A percentile compares a stretch with the other conserved stretches of the same genome.
phyloP scores from a whole-genome alignment of 2,797 vertebrate genomes.

The Linurgus olivaceus region DNA sequence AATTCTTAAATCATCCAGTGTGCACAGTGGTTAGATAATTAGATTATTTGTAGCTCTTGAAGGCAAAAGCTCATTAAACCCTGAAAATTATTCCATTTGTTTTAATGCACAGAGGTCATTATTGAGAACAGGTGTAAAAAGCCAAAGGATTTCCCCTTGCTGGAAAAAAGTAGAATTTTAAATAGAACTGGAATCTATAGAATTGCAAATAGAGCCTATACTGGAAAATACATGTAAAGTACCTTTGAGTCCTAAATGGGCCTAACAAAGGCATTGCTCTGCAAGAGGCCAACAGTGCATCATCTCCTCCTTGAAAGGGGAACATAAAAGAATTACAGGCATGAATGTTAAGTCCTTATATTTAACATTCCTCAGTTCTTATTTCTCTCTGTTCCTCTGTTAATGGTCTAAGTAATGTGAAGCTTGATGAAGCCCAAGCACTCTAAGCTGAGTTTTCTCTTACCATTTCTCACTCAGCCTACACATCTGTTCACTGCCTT shows the following conservation, averaged over 20 bases:
- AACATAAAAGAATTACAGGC: not conserved
- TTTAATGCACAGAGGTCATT: conserved; percentile 26
- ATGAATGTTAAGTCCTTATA: not conserved
- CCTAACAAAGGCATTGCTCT: not conserved
- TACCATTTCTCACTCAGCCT: conserved; percentile 40
- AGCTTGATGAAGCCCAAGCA: conserved; percentile 5
- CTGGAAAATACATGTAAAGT: not conserved
- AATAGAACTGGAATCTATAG: not conserved
- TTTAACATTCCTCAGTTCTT: not conserved
- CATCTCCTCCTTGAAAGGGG: not conserved
- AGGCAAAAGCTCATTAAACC: conserved; percentile 42
- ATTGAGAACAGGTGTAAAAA: conserved; percentile 24
- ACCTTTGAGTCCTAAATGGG: not conserved
- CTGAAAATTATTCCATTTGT: conserved; percentile 38
- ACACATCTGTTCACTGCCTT: conserved; percentile 44
- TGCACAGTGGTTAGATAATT: conserved; percentile 26
- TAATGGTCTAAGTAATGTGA: conserved; percentile 1
- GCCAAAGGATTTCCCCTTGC: not conserved
- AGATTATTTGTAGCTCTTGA: conserved; percentile 59
- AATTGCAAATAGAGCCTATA: not conserved
- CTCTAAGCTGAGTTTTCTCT: conserved; percentile 26
- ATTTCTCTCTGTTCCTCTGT: not conserved
- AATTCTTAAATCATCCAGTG: conserved; percentile 59
- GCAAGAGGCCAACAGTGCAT: not conserved
- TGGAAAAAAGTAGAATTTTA: not conserved